Evolutionary conservation across 2,888 invertebrate species (phyloP).

Genomic region (Notocelia uddmanniana): DNA sequence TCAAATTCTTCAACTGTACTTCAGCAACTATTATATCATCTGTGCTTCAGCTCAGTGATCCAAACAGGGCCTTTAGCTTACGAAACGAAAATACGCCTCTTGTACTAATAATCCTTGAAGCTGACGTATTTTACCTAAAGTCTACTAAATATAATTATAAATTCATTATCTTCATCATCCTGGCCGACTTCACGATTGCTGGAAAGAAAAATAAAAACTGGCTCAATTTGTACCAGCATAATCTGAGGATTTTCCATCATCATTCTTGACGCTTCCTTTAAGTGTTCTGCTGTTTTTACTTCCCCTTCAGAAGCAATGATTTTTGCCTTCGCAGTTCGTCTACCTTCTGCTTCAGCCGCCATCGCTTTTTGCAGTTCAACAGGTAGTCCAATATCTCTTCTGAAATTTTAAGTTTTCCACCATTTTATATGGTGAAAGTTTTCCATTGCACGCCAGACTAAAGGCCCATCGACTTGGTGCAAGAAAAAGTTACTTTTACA

Average conservation of each 20-base stretch:
- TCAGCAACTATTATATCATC: no score
- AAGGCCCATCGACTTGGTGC: no score
- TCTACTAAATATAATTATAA: no score
- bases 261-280: constrained; percentile 62
- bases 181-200: no score
- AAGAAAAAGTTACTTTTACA: no score
- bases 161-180: no score
- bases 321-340: constrained; percentile 68
- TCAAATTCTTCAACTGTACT: no score
- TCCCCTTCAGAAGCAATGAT: constrained; percentile 70
- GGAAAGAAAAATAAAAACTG: no score
- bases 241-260: constrained; percentile 64
- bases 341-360: constrained; percentile 72
- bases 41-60: no score
- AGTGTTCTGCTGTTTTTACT: constrained; percentile 68
- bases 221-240: constrained; percentile 58
- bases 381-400: constrained; percentile 67
- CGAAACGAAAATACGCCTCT: no score
- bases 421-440: background rate
- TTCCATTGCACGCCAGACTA: background rate
- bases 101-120: background rate
- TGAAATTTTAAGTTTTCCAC: constrained; percentile 36
- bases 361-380: constrained; percentile 69
- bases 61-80: no score
- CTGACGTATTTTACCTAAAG: background rate